Percentiles rank a stretch among this genome's conserved stretches.
Conservation (phyloP, 1,140 invertebrate species). For the Pseudomyrmex pallidus region DNA sequence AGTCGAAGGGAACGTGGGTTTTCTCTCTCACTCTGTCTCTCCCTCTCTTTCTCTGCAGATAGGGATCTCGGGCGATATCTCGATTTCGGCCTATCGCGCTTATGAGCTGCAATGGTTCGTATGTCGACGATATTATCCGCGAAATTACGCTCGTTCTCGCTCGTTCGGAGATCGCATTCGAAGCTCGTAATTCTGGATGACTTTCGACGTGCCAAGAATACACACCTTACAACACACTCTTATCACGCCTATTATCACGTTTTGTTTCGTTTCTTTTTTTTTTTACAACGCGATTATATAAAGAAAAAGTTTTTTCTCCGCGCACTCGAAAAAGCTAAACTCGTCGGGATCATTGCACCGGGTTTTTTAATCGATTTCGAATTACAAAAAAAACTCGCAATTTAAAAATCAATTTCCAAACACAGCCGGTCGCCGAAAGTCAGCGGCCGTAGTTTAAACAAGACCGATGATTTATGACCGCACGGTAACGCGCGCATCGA, state of each 20-base stretch:
- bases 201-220: neutral
- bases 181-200: neutral
- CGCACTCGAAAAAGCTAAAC: neutral
- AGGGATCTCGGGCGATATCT: slow-evolving; percentile 60
- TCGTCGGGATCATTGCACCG: neutral
- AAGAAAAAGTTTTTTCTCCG: no score
- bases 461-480: slow-evolving; percentile 49
- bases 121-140: slow-evolving; percentile 5
- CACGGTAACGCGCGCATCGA: slow-evolving; percentile 24
- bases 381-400: slow-evolving; percentile 23
- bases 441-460: slow-evolving; percentile 36
- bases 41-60: slow-evolving; percentile 30
- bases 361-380: neutral
- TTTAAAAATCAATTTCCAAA: slow-evolving; percentile 54
- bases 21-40: no score
- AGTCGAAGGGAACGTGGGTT: slow-evolving; percentile 11
- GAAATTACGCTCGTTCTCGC: slow-evolving; percentile 12
- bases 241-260: slow-evolving; percentile 4
- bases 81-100: slow-evolving; percentile 14
- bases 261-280: no score
- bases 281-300: neutral
- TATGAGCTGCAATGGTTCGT: neutral
- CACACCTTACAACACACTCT: neutral
- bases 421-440: slow-evolving; percentile 25
- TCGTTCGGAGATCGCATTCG: neutral